phyloP scores from a whole-genome alignment of 2,113 vertebrate species.

The Corythornis cristatus region DNA sequence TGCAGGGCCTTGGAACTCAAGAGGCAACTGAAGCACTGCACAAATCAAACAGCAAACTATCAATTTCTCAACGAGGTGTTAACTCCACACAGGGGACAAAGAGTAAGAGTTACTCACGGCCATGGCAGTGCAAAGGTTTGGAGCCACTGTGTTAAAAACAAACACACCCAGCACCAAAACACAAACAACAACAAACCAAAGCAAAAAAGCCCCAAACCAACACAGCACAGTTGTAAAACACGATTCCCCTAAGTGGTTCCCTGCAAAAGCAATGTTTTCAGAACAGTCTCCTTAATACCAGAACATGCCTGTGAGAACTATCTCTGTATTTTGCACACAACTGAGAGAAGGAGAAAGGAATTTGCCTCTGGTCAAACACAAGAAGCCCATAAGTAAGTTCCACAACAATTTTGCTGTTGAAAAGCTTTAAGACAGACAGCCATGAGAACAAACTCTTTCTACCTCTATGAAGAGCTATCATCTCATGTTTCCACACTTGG shows the following conservation, averaged over 20 bases:
- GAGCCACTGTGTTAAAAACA: neutral
- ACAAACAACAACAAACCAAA: too few species aligned
- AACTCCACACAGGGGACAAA: rapidly evolving
- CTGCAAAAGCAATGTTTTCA: neutral
- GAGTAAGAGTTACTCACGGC: neutral
- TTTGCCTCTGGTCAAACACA: neutral
- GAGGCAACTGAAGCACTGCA: neutral
- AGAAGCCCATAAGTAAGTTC: neutral
- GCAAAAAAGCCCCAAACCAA: too few species aligned
- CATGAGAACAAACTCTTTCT: neutral
- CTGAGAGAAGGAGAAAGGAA: neutral
- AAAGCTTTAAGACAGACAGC: neutral
- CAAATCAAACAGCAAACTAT: neutral
- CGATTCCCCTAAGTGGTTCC: neutral
- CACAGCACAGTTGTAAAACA: neutral
- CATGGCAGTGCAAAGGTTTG: neutral
- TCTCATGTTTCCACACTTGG: neutral
- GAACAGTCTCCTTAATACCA: neutral
- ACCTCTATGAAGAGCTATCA: neutral
- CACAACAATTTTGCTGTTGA: neutral
- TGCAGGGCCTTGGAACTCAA: neutral
- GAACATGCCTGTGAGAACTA: neutral
- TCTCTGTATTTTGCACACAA: neutral
- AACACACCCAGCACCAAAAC: too few species aligned
- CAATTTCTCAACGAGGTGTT: neutral